Evolutionary conservation across 2,888 invertebrate species (phyloP).

Genomic region (Eupithecia inturbata): DNA sequence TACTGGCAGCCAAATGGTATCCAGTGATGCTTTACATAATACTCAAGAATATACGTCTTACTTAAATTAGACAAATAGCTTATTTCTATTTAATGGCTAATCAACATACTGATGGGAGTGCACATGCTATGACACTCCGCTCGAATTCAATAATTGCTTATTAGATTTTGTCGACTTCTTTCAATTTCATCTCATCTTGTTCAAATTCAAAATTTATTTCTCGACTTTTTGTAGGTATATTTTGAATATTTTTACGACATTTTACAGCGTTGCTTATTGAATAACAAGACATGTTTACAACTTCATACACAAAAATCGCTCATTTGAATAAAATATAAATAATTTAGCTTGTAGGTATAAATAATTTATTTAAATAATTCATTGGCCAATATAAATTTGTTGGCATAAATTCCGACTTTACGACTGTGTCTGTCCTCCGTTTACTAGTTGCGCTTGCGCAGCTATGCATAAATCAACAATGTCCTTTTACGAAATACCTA

Average conservation of each 20-base stretch:
- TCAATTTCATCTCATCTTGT: not conserved
- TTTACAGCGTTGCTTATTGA: slow-evolving; percentile 17
- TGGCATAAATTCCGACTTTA: slow-evolving; percentile 36
- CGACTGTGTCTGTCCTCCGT: not conserved
- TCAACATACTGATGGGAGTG: not conserved
- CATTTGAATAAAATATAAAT: slow-evolving; percentile 27
- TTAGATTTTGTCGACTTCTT: not conserved
- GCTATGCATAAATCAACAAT: not conserved
- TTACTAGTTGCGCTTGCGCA: not conserved
- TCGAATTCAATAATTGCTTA: not conserved
- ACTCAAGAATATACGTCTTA: too few relatives aligned
- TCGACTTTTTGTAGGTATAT: not conserved
- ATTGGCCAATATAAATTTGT: slow-evolving; percentile 42
- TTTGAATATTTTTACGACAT: slow-evolving; percentile 21
- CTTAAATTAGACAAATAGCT: too few relatives aligned
- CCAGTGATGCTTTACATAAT: too few relatives aligned
- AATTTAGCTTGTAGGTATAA: slow-evolving; percentile 10
- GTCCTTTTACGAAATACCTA: too few relatives aligned
- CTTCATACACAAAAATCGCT: slow-evolving; percentile 34
- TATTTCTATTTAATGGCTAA: not conserved
- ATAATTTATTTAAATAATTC: slow-evolving; percentile 39
- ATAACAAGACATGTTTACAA: slow-evolving; percentile 44
- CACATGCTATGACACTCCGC: not conserved
- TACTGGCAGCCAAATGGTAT: too few relatives aligned
- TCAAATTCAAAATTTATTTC: not conserved